phyloP scores from a whole-genome alignment of 2,888 invertebrate species.

The Orthosia gothica region DNA sequence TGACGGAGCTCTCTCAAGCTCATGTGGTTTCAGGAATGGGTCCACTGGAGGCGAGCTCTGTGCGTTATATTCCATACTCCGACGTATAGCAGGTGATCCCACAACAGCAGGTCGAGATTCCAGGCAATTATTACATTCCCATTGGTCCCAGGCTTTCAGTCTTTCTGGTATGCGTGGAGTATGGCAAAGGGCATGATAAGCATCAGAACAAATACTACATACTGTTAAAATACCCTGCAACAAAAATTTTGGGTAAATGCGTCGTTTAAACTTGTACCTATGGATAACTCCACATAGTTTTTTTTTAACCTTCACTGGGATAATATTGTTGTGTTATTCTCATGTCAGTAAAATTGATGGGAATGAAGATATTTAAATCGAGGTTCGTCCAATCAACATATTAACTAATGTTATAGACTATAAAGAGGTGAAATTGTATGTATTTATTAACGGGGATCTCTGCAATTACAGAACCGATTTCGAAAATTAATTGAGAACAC shows the following conservation, averaged over 20 bases:
- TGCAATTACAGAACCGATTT: too few relatives aligned
- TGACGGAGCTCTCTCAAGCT: conserved; percentile 85
- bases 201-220: conserved; percentile 96
- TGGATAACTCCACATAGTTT: too few relatives aligned
- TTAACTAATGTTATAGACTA: too few relatives aligned
- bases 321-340: too few relatives aligned
- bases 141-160: conserved; percentile 92
- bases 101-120: conserved; percentile 84
- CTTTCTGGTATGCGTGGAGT: conserved; percentile 93
- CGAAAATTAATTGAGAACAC: too few relatives aligned
- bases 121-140: conserved; percentile 94
- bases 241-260: conserved; percentile 22
- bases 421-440: too few relatives aligned
- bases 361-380: too few relatives aligned
- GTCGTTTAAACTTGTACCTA: not conserved
- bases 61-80: conserved; percentile 78
- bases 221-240: conserved; percentile 94
- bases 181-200: conserved; percentile 96
- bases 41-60: conserved; percentile 78
- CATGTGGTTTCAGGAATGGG: conserved; percentile 88
- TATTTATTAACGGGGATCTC: too few relatives aligned
- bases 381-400: too few relatives aligned
- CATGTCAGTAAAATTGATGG: too few relatives aligned
- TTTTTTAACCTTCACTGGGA: too few relatives aligned
- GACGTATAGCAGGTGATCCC: conserved; percentile 83